phyloP scores from a whole-genome alignment of 2,113 vertebrate species.

The Nannobrachium achirus region DNA sequence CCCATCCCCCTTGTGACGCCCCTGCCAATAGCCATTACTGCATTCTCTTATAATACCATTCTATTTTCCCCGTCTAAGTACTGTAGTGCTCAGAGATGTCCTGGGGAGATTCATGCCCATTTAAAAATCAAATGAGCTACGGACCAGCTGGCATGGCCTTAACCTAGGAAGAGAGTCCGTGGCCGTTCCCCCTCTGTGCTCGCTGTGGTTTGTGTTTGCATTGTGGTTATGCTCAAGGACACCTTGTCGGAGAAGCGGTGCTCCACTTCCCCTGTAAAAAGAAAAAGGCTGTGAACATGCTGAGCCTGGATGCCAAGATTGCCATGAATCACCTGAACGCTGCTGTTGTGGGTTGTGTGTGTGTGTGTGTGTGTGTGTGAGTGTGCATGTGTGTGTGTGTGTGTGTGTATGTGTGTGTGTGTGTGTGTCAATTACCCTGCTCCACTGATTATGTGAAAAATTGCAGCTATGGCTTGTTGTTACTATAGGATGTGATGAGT shows the following conservation, averaged over 20 bases:
- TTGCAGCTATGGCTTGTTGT: conserved; percentile 64
- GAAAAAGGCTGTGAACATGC: conserved; percentile 54
- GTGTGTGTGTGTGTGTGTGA: conserved; percentile 14
- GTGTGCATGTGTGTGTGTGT: conserved; percentile 35
- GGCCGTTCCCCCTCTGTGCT: conserved; percentile 23
- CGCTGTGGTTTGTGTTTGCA: conserved; percentile 35
- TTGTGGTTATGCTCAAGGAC: conserved; percentile 63
- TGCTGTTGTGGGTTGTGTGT: conserved; percentile 63
- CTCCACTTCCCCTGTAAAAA: conserved; percentile 56
- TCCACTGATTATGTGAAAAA: conserved; percentile 65
- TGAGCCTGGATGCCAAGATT: conserved; percentile 68
- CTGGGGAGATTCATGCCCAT: conserved; percentile 42
- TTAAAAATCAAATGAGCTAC: conserved; percentile 48
- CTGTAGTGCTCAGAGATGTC: conserved; percentile 40
- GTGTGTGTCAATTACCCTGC: conserved; percentile 52
- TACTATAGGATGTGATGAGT: conserved; percentile 58
- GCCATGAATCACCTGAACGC: conserved; percentile 72
- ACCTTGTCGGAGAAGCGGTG: conserved; percentile 59
- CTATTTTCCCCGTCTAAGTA: too few species aligned
- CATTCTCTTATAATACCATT: too few species aligned
- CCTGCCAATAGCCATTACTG: too few species aligned
- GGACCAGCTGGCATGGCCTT: conserved; percentile 55
- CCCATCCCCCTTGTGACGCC: conserved; percentile 25
- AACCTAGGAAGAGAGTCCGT: conserved; percentile 34
- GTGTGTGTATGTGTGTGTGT: conserved; percentile 22